Conservation (phyloP, 2,888 invertebrate species). For the Shargacucullia verbasci region DNA sequence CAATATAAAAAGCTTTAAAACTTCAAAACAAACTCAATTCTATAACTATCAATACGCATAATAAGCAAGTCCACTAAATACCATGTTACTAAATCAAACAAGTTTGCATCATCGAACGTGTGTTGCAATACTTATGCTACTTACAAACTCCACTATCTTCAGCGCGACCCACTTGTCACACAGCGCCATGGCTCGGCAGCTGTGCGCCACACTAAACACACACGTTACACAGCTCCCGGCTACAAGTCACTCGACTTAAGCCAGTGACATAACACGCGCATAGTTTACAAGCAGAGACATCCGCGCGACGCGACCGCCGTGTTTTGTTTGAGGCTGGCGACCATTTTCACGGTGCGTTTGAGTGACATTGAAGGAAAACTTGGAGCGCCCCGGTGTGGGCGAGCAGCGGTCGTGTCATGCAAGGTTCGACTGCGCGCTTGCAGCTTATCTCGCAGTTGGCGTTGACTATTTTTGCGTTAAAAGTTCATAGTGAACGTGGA, state of each 20-base stretch:
- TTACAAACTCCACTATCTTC: slow-evolving; percentile 87
- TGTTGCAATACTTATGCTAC: slow-evolving; percentile 65
- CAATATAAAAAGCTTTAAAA: slow-evolving; percentile 4
- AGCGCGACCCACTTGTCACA: slow-evolving; percentile 89
- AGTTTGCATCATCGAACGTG: slow-evolving; percentile 58
- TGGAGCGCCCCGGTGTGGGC: slow-evolving; percentile 53
- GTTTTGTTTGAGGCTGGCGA: slow-evolving; percentile 73
- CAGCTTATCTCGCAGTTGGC: slow-evolving; percentile 36
- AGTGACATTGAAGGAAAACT: slow-evolving; percentile 76
- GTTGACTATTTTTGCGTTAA: no score
- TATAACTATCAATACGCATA: slow-evolving; percentile 16
- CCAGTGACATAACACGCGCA: slow-evolving; percentile 65
- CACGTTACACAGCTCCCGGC: slow-evolving; percentile 59
- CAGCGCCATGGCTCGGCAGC: slow-evolving; percentile 75
- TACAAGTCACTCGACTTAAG: slow-evolving; percentile 46
- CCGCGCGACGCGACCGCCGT: slow-evolving; percentile 74
- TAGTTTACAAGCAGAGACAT: slow-evolving; percentile 66
- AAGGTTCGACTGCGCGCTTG: slow-evolving; percentile 46
- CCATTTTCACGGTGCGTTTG: slow-evolving; percentile 69
- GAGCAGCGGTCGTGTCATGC: slow-evolving; percentile 44
- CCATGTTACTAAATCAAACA: slow-evolving; percentile 52
- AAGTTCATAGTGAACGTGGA: slow-evolving; percentile 4
- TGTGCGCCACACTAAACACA: slow-evolving; percentile 40
- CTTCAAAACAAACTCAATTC: slow-evolving; percentile 21
- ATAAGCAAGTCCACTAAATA: slow-evolving; percentile 42